Percentiles rank a stretch among this genome's conserved stretches.
These are phyloP conservation scores for Danio aesculapii DNA, from an alignment of 2,797 vertebrate genomes.

Conservation along the genomic window DNA sequence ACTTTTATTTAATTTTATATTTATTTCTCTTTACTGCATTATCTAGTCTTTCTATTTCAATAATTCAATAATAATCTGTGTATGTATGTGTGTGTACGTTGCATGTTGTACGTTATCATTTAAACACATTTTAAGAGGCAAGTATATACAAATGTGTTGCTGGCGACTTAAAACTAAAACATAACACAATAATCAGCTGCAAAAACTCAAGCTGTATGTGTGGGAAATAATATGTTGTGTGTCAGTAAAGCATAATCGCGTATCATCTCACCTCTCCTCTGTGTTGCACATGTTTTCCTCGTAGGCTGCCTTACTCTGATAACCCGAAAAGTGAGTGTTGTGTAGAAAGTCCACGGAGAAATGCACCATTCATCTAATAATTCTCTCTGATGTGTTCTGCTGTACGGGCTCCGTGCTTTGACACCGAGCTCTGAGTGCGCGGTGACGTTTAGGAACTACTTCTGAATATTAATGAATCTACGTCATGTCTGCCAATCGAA, in stretches of 20 bases:
- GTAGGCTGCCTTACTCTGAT: constrained; percentile 64
- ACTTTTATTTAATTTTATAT: no score
- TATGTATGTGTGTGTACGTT: no score
- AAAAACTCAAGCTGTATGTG: background rate
- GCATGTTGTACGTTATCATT: background rate
- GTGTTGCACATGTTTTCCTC: constrained; percentile 77
- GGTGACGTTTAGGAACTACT: background rate
- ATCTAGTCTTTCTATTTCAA: no score
- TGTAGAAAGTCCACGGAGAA: constrained; percentile 71
- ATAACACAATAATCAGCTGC: background rate
- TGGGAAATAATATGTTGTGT: background rate
- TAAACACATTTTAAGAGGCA: background rate
- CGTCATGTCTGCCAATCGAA: background rate
- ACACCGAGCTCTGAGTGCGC: background rate
- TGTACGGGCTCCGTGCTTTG: background rate
- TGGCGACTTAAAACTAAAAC: background rate
- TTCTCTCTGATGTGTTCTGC: background rate
- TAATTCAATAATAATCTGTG: no score
- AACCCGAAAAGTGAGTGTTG: constrained; percentile 70
- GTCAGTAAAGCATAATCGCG: background rate
- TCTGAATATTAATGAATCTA: background rate
- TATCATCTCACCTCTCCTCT: constrained; percentile 77
- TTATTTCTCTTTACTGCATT: no score
- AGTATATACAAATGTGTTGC: background rate
- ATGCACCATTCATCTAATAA: constrained; percentile 71